phyloP scores from a whole-genome alignment of 1,140 invertebrate genomes.

The Leptinotarsa texana region DNA sequence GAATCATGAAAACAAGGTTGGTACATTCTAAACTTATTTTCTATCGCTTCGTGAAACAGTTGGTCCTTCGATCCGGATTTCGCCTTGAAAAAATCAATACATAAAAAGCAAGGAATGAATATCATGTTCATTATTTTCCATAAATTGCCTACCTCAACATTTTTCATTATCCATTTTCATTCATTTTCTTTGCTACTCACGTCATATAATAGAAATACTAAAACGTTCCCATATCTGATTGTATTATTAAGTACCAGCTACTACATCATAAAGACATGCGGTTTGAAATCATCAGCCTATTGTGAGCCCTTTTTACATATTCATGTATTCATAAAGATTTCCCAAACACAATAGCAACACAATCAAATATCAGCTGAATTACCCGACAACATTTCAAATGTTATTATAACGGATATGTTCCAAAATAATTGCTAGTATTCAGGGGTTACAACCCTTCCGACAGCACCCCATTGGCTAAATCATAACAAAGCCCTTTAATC shows the following conservation, averaged over 20 bases:
- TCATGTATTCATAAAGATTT: slow-evolving; percentile 41
- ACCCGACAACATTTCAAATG: slow-evolving; percentile 43
- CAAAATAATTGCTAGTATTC: slow-evolving; percentile 41
- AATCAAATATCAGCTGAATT: slow-evolving; percentile 40
- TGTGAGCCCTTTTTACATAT: slow-evolving; percentile 27
- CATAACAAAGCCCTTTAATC: slow-evolving; percentile 41
- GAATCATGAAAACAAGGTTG: too few species aligned
- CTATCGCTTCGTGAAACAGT: too few species aligned
- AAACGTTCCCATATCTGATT: slow-evolving; percentile 28
- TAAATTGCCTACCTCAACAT: too few species aligned
- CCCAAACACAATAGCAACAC: slow-evolving; percentile 40
- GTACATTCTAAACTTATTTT: too few species aligned
- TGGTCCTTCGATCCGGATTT: too few species aligned
- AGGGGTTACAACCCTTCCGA: slow-evolving; percentile 34
- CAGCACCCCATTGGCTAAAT: slow-evolving; percentile 33
- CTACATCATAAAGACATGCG: slow-evolving; percentile 24
- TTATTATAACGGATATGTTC: slow-evolving; percentile 46
- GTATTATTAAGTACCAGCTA: slow-evolving; percentile 14
- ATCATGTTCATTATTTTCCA: too few species aligned
- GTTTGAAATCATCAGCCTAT: slow-evolving; percentile 30
- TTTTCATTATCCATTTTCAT: too few species aligned
- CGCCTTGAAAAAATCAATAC: too few species aligned
- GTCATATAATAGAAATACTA: too few species aligned
- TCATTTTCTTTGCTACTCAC: too few species aligned
- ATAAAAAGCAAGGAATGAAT: too few species aligned